These are phyloP conservation scores for Porites rus DNA, from an alignment of 92 coral and sea anemone genomes.

Conservation along the genomic window DNA sequence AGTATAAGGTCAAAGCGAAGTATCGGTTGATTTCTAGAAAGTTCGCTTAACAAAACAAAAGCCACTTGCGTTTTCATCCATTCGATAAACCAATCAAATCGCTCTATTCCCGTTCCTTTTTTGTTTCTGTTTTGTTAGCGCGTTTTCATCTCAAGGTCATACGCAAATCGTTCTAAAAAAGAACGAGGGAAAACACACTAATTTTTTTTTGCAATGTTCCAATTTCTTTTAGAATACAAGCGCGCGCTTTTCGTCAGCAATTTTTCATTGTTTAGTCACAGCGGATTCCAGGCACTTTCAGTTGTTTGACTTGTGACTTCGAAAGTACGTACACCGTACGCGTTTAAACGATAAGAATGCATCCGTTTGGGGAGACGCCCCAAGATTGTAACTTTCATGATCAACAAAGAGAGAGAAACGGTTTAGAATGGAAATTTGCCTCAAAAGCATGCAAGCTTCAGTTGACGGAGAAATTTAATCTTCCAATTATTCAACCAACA, in stretches of 20 bases:
- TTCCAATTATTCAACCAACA: not conserved
- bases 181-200: no score
- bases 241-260: not conserved
- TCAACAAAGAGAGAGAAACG: not conserved
- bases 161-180: no score
- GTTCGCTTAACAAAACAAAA: no score
- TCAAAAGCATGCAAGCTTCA: not conserved
- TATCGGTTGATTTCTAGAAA: no score
- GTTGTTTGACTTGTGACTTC: not conserved
- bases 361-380: not conserved
- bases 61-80: no score
- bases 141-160: no score
- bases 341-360: not conserved
- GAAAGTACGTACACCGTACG: not conserved
- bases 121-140: no score
- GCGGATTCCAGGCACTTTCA: not conserved
- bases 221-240: not conserved
- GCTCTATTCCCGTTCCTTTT: no score
- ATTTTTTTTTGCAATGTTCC: not conserved
- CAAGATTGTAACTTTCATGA: not conserved
- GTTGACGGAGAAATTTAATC: not conserved
- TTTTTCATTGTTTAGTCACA: not conserved
- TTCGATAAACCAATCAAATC: no score
- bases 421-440: not conserved
- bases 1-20: no score